Percentiles rank a stretch among this genome's conserved stretches.
Evolutionary conservation across 2,888 invertebrate genomes (phyloP).

Genomic region (Girardia tigrina): DNA sequence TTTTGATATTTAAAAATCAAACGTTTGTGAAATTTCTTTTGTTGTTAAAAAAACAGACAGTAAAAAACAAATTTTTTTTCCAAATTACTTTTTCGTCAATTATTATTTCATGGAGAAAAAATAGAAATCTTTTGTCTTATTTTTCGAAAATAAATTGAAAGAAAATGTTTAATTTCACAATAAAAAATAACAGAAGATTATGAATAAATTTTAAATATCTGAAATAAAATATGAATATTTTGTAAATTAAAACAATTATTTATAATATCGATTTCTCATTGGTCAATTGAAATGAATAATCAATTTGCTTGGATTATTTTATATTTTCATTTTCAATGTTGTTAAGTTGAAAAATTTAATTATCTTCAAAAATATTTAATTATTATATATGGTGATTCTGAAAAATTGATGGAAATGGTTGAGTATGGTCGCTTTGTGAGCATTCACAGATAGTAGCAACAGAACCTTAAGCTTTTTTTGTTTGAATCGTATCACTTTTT

Average conservation of each 20-base stretch:
- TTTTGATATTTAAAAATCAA: neutral
- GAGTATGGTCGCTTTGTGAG: no score
- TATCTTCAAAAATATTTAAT: neutral
- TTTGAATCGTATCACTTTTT: no score
- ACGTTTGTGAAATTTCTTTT: neutral
- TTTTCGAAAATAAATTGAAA: neutral
- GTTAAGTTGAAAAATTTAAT: constrained; percentile 5
- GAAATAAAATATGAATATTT: neutral
- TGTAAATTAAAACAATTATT: neutral
- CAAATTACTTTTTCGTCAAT: no score
- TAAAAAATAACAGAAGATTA: neutral
- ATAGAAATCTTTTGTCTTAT: no score
- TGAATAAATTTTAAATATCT: neutral
- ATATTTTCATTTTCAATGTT: neutral
- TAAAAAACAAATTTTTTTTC: no score
- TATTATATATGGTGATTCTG: no score
- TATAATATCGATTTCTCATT: neutral
- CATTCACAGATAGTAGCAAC: no score
- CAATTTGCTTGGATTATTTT: constrained; percentile 12
- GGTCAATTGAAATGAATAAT: constrained; percentile 8
- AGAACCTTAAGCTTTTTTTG: no score
- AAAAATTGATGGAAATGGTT: no score
- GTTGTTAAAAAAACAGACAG: no score
- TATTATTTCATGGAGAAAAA: no score
- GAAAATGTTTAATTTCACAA: neutral